These are phyloP conservation scores for Ceratosolen solmsi DNA, from an alignment of 1,140 invertebrate species.

Conservation along the genomic window DNA sequence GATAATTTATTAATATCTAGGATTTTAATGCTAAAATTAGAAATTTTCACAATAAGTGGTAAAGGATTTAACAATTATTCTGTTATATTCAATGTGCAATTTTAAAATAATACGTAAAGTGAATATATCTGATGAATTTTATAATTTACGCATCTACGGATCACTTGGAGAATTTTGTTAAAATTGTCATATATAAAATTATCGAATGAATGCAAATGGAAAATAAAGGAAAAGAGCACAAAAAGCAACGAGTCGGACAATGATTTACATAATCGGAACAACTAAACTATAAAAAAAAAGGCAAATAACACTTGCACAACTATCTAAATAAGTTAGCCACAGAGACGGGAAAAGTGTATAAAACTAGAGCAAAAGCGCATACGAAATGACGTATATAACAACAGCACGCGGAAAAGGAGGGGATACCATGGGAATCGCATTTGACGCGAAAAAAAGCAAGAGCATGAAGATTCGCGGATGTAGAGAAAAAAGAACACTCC, in stretches of 20 bases:
- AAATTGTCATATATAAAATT: not conserved
- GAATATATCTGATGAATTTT: too few species aligned
- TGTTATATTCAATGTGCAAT: too few species aligned
- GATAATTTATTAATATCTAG: too few species aligned
- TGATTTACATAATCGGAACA: not conserved
- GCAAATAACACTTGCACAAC: not conserved
- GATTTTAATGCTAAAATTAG: too few species aligned
- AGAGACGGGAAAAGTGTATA: not conserved
- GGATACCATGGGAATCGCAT: conserved; percentile 22
- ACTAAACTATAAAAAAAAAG: too few species aligned
- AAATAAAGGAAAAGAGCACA: not conserved
- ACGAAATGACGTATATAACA: not conserved
- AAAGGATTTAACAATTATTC: too few species aligned
- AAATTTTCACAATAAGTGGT: too few species aligned
- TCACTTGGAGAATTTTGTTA: not conserved
- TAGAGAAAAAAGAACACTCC: conserved; percentile 12
- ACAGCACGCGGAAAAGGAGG: not conserved
- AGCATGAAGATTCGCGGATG: not conserved
- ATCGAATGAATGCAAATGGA: not conserved
- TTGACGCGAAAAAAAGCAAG: not conserved
- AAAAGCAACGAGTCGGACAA: not conserved
- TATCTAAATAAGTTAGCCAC: not conserved
- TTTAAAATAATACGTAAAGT: too few species aligned
- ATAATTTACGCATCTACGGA: not conserved
- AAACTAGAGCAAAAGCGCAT: conserved; percentile 38